Percentiles rank a stretch among this genome's conserved stretches.
These are phyloP conservation scores for Spea hammondii DNA, from an alignment of 2,797 vertebrate genomes.

Conservation along the genomic window DNA sequence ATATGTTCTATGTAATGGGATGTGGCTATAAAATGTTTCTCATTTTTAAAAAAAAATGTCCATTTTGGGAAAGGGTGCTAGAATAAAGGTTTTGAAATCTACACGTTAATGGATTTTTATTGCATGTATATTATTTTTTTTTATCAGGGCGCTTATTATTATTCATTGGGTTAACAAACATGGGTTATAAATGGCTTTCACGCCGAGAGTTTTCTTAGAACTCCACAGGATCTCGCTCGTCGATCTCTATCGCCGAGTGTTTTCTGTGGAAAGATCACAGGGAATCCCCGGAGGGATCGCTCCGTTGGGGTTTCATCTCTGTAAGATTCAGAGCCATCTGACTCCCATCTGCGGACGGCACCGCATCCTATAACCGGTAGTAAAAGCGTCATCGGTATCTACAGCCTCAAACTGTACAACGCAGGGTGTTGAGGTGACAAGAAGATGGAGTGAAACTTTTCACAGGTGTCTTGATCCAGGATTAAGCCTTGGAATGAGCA, in stretches of 20 bases:
- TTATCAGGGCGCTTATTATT: not conserved
- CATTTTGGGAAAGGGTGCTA: too few relatives aligned
- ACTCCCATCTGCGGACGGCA: not conserved
- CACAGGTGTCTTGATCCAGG: too few relatives aligned
- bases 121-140: not conserved
- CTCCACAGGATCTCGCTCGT: not conserved
- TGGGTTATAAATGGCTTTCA: not conserved
- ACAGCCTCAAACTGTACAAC: too few relatives aligned
- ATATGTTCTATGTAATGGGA: not conserved
- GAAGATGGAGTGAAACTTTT: too few relatives aligned
- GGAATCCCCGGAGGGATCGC: constrained; percentile 23
- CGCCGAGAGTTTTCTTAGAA: not conserved
- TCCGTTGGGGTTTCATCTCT: not conserved
- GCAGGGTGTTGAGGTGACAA: too few relatives aligned
- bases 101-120: too few relatives aligned
- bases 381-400: too few relatives aligned
- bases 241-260: not conserved
- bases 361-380: too few relatives aligned
- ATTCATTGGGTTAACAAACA: not conserved
- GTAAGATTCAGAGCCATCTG: not conserved
- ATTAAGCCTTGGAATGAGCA: too few relatives aligned
- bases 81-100: too few relatives aligned
- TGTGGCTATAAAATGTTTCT: too few relatives aligned
- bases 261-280: not conserved
- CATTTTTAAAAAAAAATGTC: too few relatives aligned